Percentiles rank a stretch among this genome's conserved stretches.
phyloP scores from a whole-genome alignment of 2,888 invertebrate species.

The Lasioglossum leucozonium region DNA sequence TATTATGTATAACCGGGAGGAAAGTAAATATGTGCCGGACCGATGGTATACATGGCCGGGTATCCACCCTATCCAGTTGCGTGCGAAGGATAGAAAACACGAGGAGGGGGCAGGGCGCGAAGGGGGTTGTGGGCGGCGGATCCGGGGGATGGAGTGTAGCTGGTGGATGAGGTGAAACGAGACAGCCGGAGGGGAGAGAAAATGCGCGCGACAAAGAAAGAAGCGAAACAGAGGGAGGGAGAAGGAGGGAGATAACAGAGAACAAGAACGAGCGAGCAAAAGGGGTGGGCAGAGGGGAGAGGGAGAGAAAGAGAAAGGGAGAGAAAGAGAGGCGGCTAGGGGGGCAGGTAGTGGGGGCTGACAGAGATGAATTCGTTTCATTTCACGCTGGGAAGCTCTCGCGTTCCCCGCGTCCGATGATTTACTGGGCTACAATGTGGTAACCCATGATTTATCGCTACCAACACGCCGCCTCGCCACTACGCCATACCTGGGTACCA shows the following conservation, averaged over 20 bases:
- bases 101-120: conserved; percentile 41
- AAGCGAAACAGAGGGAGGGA: conserved; percentile 34
- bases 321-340: conserved; percentile 61
- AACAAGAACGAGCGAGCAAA: conserved; percentile 76
- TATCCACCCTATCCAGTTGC: conserved; percentile 76
- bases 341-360: conserved; percentile 80
- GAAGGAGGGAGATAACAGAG: conserved; percentile 64
- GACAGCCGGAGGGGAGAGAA: conserved; percentile 42
- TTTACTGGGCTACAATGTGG: conserved; percentile 89
- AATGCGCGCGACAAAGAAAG: conserved; percentile 12
- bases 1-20: conserved; percentile 69
- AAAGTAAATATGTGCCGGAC: conserved; percentile 65
- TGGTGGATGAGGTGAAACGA: conserved; percentile 62
- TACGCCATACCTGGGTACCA: conserved; percentile 83
- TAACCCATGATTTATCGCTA: conserved; percentile 89
- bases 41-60: conserved; percentile 54
- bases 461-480: conserved; percentile 87
- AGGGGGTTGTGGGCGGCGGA: conserved; percentile 74
- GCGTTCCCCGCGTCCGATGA: conserved; percentile 86
- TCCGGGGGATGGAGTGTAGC: conserved; percentile 68
- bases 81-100: conserved; percentile 81
- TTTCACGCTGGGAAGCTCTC: conserved; percentile 85
- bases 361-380: conserved; percentile 86
- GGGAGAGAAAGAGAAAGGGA: conserved; percentile 63
- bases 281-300: conserved; percentile 35